These are phyloP conservation scores for Xyrichtys novacula DNA, from an alignment of 2,797 vertebrate genomes.

Conservation along the genomic window DNA sequence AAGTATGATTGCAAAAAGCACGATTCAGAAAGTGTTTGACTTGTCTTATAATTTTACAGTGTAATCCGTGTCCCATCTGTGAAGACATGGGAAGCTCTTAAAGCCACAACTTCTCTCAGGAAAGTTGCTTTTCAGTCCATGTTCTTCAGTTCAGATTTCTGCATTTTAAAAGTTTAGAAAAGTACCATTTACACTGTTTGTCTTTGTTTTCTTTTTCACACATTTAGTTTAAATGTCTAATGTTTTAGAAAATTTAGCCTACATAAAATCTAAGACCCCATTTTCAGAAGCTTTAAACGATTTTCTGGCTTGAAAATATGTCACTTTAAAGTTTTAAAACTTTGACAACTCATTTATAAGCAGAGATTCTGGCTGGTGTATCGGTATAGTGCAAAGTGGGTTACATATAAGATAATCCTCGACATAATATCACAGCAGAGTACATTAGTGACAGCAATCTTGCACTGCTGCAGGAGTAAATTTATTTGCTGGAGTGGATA, in stretches of 20 bases:
- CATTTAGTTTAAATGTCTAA: not conserved
- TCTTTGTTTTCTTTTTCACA: conserved; percentile 2
- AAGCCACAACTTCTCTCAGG: no score
- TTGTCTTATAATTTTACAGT: no score
- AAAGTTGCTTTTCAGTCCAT: no score
- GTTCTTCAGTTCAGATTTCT: no score
- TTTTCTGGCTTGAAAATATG: conserved; percentile 21
- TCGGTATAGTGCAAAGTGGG: conserved; percentile 27
- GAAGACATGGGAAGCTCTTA: no score
- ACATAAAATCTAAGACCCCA: not conserved
- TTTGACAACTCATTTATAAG: conserved; percentile 31
- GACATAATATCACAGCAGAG: conserved; percentile 48
- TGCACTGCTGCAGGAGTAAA: conserved; percentile 32
- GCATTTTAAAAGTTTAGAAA: no score
- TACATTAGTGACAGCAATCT: conserved; percentile 43
- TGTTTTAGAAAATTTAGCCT: not conserved
- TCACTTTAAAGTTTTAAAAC: conserved; percentile 28
- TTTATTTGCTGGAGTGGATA: conserved; percentile 51
- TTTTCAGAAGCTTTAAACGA: not conserved
- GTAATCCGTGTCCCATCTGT: no score
- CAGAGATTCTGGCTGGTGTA: conserved; percentile 14
- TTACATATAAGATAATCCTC: conserved; percentile 21
- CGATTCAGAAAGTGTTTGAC: no score
- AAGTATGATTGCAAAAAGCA: no score
- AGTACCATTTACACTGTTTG: no score